phyloP scores from a whole-genome alignment of 2,888 invertebrate species.

The Arrhopalites spinosus region DNA sequence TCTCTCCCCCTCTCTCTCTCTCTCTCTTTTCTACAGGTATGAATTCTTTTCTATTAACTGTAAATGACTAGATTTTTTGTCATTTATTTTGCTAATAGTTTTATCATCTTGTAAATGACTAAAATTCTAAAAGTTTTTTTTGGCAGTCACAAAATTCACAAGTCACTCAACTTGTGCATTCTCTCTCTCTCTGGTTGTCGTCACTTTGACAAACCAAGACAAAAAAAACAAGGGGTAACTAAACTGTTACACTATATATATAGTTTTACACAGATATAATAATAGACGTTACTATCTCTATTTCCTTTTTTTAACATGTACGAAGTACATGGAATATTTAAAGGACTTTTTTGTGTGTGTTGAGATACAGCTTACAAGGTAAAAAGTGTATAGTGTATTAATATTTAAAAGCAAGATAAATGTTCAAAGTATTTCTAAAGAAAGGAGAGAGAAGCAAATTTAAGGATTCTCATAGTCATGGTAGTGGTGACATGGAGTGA shows the following conservation, averaged over 20 bases:
- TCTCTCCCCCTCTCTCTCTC: background rate
- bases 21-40: too few relatives aligned
- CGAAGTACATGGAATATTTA: background rate
- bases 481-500: conserved; percentile 5
- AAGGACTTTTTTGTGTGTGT: background rate
- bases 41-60: too few relatives aligned
- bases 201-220: background rate
- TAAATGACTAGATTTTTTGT: background rate
- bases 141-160: conserved; percentile 23
- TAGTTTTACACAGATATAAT: background rate
- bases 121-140: background rate
- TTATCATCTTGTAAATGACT: background rate
- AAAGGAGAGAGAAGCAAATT: background rate
- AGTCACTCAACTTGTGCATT: conserved; percentile 22
- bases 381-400: background rate
- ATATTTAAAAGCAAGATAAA: background rate
- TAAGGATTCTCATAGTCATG: conserved; percentile 25
- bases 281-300: background rate
- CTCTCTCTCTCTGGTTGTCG: background rate
- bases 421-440: background rate
- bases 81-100: background rate
- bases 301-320: too few relatives aligned
- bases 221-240: too few relatives aligned
- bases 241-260: too few relatives aligned
- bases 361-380: too few relatives aligned